A percentile compares a stretch with the other conserved stretches of the same genome.
Evolutionary conservation across 2,888 invertebrate species (phyloP).

Genomic region (Petrophora chlorosata): DNA sequence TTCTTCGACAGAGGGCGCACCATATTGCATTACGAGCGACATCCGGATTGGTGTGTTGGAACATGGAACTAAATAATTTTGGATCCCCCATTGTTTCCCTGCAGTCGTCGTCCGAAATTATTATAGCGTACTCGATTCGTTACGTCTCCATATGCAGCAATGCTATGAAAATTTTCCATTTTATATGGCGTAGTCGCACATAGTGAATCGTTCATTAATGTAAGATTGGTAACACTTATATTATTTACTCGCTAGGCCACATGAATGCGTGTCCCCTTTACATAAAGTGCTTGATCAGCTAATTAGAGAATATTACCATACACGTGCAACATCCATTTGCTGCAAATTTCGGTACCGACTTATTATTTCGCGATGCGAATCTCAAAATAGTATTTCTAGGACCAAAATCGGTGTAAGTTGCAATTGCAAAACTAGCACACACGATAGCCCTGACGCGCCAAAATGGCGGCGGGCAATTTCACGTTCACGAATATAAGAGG

Average conservation of each 20-base stretch:
- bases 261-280: conserved; percentile 76
- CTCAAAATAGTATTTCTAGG: conserved; percentile 4
- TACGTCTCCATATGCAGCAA: conserved; percentile 80
- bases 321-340: conserved; percentile 64
- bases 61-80: conserved; percentile 64
- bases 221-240: conserved; percentile 84
- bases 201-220: conserved; percentile 84
- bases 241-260: conserved; percentile 77
- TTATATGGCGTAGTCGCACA: conserved; percentile 83
- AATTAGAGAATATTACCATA: conserved; percentile 51
- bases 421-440: conserved; percentile 6
- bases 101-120: conserved; percentile 80
- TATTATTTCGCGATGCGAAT: conserved; percentile 25
- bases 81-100: conserved; percentile 58
- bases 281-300: conserved; percentile 74
- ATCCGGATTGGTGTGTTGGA: conserved; percentile 52
- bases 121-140: conserved; percentile 78
- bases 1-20: conserved; percentile 24
- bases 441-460: conserved; percentile 29
- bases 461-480: conserved; percentile 53
- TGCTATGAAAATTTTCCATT: conserved; percentile 81
- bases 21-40: conserved; percentile 50
- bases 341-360: conserved; percentile 50
- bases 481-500: conserved; percentile 3
- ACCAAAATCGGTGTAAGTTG: conserved; percentile 1